Base-by-base conservation (phyloP, 2,113 vertebrate genomes). In the Ahaetulla prasina region DNA sequence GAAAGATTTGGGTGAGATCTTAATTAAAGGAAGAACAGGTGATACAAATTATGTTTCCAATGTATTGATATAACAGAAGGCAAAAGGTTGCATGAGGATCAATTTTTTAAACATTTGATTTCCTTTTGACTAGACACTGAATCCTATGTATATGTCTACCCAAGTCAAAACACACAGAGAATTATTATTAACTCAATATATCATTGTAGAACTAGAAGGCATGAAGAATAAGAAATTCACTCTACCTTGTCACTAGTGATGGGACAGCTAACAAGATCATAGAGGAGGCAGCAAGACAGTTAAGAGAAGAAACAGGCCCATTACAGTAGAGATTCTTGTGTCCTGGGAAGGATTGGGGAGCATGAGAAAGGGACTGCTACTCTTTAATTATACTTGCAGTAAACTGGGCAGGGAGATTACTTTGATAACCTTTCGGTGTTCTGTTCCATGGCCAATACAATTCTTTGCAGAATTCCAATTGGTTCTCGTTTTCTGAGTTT, bases 1-100 rank as follows among this genome's bases (percentile, higher is more conserved):
- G 96, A 98, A 98, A 98, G 98, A 98, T 98, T 98, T 98, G 96
- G 96, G 96, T 97, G 97, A 98, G 97, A 98, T 99, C 98, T 99
- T 98, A 98, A 99, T 99, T 99, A 99, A 98, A 98, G 98, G 98
- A 98, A 98, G 98, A 98, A 98, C 98, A 97, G 98, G 98, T 98
- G 98, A 98, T 98, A 99, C 98, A 99, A 99, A 98, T 98, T 97
- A 98, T 97, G 97, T 98, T 99, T 98, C 97, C 97, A 97, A 98
- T 98, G 97, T 98, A 98, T 98, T 97, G 98, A 98, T 96, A 97
- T 93, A 60, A 93, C 39, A 80, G 90, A 95, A 97, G 97, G 97
- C 96, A 97, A 88, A 94, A 95, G 93, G 95, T 96, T 97, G 96
- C 98, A 95, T 89, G 85, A 94, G 94, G 96, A 93, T 98, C 98